These are phyloP conservation scores for Cancer borealis DNA, from an alignment of 2,888 invertebrate species.

Conservation along the genomic window DNA sequence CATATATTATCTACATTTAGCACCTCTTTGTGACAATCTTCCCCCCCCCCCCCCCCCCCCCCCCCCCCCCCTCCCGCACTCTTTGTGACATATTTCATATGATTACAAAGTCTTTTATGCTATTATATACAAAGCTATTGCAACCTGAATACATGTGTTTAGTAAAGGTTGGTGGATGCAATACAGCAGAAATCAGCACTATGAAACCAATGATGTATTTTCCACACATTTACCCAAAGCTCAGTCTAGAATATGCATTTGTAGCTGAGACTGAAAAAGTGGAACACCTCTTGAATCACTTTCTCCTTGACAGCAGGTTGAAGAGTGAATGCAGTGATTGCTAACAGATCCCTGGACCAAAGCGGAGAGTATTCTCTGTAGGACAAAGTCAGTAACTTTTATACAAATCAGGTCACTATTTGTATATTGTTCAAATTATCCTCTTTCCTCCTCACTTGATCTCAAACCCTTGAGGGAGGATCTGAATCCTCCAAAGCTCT, in stretches of 20 bases:
- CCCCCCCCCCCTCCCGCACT: too few species aligned
- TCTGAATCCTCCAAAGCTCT: neutral
- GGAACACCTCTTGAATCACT: conserved; percentile 55
- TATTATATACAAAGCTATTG: too few species aligned
- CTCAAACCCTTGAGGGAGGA: conserved; percentile 48
- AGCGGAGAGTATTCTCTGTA: conserved; percentile 56
- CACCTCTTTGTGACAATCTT: too few species aligned
- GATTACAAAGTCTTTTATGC: too few species aligned
- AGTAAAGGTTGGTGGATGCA: too few species aligned
- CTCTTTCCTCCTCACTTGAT: neutral
- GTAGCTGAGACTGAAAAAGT: conserved; percentile 67
- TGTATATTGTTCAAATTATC: neutral
- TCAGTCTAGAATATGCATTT: conserved; percentile 61
- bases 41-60: too few species aligned
- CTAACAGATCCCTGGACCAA: conserved; percentile 46
- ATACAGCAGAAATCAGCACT: neutral
- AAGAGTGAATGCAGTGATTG: conserved; percentile 2
- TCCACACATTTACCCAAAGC: neutral
- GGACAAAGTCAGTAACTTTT: conserved; percentile 24
- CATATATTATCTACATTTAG: too few species aligned
- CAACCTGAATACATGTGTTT: too few species aligned
- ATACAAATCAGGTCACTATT: neutral
- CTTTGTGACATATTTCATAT: too few species aligned
- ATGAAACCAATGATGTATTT: neutral
- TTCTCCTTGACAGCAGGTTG: conserved; percentile 56